Evolutionary conservation across 2,113 vertebrate genomes (phyloP).

Genomic region (Lipophrys pholis): DNA sequence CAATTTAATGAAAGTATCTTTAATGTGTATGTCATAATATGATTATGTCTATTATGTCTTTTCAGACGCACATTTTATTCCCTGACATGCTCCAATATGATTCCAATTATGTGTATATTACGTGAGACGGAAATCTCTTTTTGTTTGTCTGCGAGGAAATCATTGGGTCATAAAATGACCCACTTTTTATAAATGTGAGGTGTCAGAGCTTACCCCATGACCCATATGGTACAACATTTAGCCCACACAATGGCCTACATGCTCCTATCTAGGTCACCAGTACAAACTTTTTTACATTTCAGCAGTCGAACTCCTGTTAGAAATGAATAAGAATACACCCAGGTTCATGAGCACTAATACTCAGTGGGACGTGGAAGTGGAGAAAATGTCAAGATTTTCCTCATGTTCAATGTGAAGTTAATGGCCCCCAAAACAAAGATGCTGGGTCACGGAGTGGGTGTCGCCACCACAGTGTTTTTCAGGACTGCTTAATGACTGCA

Average conservation of each 20-base stretch:
- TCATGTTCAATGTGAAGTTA: background rate
- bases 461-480: constrained; percentile 19
- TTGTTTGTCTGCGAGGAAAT: background rate
- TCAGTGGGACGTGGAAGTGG: background rate
- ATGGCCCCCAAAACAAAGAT: constrained; percentile 12
- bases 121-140: background rate
- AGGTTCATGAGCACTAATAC: background rate
- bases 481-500: constrained; percentile 8
- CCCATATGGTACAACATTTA: constrained; percentile 39
- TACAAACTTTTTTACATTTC: background rate
- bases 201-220: constrained; percentile 26
- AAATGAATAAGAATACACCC: background rate
- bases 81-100: constrained; percentile 4
- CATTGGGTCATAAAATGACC: constrained; percentile 30
- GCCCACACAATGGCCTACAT: constrained; percentile 18
- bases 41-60: background rate
- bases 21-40: background rate
- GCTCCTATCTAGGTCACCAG: constrained; percentile 56
- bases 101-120: constrained; percentile 8
- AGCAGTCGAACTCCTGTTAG: background rate
- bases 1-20: background rate
- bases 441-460: constrained; percentile 19
- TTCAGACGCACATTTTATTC: background rate
- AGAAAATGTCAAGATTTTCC: constrained; percentile 14
- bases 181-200: constrained; percentile 32